Conservation (phyloP, 2,888 invertebrate genomes). For the Acrobasis suavella region DNA sequence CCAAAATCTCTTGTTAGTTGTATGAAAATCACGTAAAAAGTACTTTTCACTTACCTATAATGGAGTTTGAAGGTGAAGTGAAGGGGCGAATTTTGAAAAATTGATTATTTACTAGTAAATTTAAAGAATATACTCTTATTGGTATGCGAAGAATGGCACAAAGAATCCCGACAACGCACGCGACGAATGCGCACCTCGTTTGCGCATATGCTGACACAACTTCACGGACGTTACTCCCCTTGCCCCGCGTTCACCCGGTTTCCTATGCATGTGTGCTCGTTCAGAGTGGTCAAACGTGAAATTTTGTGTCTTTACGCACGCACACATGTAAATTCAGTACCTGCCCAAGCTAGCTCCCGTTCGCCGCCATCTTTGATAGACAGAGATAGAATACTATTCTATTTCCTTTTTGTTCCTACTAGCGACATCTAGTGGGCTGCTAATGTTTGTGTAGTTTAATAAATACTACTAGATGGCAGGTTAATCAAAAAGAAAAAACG, state of each 20-base stretch:
- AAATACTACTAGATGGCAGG: conserved; percentile 35
- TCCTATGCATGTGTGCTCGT: conserved; percentile 62
- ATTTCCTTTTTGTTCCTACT: conserved; percentile 45
- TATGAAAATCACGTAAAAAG: conserved; percentile 83
- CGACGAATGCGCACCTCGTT: conserved; percentile 90
- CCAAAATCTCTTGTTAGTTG: conserved; percentile 83
- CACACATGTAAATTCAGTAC: conserved; percentile 69
- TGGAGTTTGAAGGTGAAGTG: conserved; percentile 84
- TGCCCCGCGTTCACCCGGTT: conserved; percentile 76
- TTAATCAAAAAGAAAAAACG: neutral
- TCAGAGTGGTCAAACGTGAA: conserved; percentile 82
- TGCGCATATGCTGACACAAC: conserved; percentile 90
- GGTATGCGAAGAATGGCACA: conserved; percentile 99
- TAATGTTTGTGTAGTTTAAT: neutral
- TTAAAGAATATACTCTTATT: conserved; percentile 89
- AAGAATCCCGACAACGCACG: conserved; percentile 98
- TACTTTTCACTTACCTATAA: conserved; percentile 88
- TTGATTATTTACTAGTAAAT: conserved; percentile 86
- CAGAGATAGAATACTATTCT: conserved; percentile 51
- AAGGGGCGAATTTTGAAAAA: conserved; percentile 85
- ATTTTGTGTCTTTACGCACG: conserved; percentile 73
- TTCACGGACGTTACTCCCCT: conserved; percentile 81
- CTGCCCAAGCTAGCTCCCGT: conserved; percentile 76
- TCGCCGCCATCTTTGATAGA: conserved; percentile 78
- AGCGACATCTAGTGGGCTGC: conserved; percentile 52